Base-by-base conservation (phyloP, 2,797 vertebrate genomes). In the Myotis vivesi region DNA sequence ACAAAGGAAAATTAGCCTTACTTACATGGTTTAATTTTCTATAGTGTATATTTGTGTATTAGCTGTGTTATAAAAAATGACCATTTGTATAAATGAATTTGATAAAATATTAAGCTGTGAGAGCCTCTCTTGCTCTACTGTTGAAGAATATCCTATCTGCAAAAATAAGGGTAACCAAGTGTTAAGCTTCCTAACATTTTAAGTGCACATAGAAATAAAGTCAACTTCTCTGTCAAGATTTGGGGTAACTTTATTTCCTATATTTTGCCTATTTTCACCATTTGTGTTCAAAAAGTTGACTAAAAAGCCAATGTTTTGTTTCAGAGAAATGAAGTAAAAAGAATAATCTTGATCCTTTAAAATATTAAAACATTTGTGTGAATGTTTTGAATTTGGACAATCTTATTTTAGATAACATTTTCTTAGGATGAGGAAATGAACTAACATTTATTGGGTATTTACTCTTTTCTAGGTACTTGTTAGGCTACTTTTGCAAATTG, bases 111-210 rank as follows among this genome's bases (percentile, higher is more conserved):
- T 86, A 71, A 25, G 12, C 53, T 89, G 46, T 73, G 23, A 51
- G 55, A 76, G 28, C 53, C 22, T 82, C 8, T 94, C 36, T 95
- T 46, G 23, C 19, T 75, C 12, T 86, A 73, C n/a, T 55, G 71
- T 84, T 87, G 44, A 89, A 83, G 57, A 76, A 25, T 77, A 5
- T 87, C 19, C 5, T 75, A 16, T 59, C 69, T 89, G 36, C 33
- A 86, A 64, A 96, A 95, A n/a, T 30, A 85, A 90, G 49, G 41
- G 22, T 83, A 64, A 73, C 44, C 11, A 77, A 46, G 57, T 68
- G 11, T 73, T 96, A 89, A 22, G 20, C 68, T 91, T 92, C 49
- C 22, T 91, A 49, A 84, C 22, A 87, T 93, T 93, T 93, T 95
- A 64, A 89, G 59, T 85, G 44, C 20, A 38, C 28, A 22, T 51